Evolutionary conservation across 2,797 vertebrate genomes (phyloP).

Genomic region (Cheracebus regulus): DNA sequence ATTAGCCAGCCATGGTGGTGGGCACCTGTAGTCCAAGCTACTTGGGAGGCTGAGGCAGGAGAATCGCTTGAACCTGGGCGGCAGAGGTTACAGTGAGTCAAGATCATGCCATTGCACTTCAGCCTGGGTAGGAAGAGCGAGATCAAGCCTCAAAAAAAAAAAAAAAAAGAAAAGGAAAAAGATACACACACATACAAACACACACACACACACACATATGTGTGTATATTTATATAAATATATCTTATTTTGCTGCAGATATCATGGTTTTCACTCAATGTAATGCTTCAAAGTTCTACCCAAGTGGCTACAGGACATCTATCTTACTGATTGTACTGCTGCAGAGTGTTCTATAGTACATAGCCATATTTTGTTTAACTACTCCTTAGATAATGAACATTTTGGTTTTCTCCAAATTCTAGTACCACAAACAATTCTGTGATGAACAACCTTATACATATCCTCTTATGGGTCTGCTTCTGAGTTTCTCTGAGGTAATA

Average conservation of each 20-base stretch:
- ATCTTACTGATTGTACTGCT: background rate
- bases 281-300: background rate
- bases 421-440: background rate
- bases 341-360: background rate
- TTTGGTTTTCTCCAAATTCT: background rate
- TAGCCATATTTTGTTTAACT: background rate
- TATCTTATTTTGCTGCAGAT: background rate
- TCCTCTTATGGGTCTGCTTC: background rate
- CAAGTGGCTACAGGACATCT: background rate
- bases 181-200: no score
- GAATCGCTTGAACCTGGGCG: no score
- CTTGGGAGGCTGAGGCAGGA: no score
- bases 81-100: no score
- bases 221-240: no score
- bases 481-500: background rate
- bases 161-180: no score
- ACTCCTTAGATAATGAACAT: background rate
- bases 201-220: no score
- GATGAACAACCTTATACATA: background rate
- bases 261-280: background rate
- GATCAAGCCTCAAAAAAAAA: no score
- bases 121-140: no score
- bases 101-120: no score
- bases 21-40: no score
- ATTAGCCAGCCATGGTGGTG: no score